phyloP scores from a whole-genome alignment of 2,113 vertebrate genomes.

The Ariopsis seemanni region DNA sequence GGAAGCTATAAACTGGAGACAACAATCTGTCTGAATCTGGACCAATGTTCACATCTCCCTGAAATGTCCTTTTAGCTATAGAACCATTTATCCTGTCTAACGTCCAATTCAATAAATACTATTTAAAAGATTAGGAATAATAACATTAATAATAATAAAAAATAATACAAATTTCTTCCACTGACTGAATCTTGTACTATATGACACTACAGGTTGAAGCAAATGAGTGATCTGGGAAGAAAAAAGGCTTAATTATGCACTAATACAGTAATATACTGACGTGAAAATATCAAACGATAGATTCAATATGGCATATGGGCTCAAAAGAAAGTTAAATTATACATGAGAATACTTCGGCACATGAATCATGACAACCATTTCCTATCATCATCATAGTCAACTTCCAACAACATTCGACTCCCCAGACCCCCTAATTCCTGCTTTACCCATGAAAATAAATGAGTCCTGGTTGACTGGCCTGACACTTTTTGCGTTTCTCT shows the following conservation, averaged over 20 bases:
- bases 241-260: constrained; percentile 3
- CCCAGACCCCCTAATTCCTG: constrained; percentile 9
- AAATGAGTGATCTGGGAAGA: constrained; percentile 9
- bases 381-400: constrained; percentile 17
- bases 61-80: not conserved
- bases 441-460: constrained; percentile 39
- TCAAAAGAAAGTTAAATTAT: constrained; percentile 26
- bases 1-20: constrained; percentile 6
- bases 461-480: constrained; percentile 48
- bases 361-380: constrained; percentile 27
- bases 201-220: not conserved
- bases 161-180: not conserved
- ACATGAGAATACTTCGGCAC: constrained; percentile 17
- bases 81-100: not conserved
- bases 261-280: constrained; percentile 14
- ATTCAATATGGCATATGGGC: constrained; percentile 26
- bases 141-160: not conserved
- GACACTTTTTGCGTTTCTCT: constrained; percentile 36
- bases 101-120: constrained; percentile 23
- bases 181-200: not conserved
- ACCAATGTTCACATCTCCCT: constrained; percentile 16
- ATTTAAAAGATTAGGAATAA: constrained; percentile 6
- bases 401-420: constrained; percentile 17
- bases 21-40: not conserved
- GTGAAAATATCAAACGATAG: constrained; percentile 24